These are phyloP conservation scores for Papilio polyxenes DNA, from an alignment of 1,140 invertebrate genomes.

Conservation along the genomic window DNA sequence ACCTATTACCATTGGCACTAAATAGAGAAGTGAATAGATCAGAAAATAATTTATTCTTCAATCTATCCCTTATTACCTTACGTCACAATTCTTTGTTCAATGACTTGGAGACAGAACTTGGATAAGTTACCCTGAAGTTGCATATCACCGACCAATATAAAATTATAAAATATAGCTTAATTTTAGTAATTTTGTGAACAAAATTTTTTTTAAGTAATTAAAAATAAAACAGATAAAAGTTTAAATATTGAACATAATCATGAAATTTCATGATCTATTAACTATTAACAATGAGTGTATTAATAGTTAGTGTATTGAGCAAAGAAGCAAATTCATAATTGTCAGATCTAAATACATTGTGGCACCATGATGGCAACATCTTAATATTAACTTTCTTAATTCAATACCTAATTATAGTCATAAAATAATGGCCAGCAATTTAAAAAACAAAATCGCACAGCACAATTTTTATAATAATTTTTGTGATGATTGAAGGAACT, in stretches of 20 bases:
- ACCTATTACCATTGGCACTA: too few species aligned
- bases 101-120: too few species aligned
- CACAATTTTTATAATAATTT: neutral
- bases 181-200: too few species aligned
- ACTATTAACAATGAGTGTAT: too few species aligned
- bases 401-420: slow-evolving; percentile 23
- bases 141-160: too few species aligned
- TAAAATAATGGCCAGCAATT: slow-evolving; percentile 8
- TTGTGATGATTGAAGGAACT: slow-evolving; percentile 34
- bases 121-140: too few species aligned
- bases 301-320: slow-evolving; percentile 30
- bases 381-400: slow-evolving; percentile 26
- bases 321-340: slow-evolving; percentile 38
- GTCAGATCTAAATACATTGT: slow-evolving; percentile 56
- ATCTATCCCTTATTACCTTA: neutral
- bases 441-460: neutral
- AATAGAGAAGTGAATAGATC: too few species aligned
- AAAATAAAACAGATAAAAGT: neutral
- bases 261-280: neutral
- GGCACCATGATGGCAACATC: slow-evolving; percentile 60
- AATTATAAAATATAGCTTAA: too few species aligned
- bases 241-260: neutral
- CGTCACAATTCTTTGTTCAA: too few species aligned
- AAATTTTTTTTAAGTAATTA: too few species aligned
- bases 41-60: neutral